These are phyloP conservation scores for Trachymyrmex septentrionalis DNA, from an alignment of 1,140 invertebrate genomes.

Conservation along the genomic window DNA sequence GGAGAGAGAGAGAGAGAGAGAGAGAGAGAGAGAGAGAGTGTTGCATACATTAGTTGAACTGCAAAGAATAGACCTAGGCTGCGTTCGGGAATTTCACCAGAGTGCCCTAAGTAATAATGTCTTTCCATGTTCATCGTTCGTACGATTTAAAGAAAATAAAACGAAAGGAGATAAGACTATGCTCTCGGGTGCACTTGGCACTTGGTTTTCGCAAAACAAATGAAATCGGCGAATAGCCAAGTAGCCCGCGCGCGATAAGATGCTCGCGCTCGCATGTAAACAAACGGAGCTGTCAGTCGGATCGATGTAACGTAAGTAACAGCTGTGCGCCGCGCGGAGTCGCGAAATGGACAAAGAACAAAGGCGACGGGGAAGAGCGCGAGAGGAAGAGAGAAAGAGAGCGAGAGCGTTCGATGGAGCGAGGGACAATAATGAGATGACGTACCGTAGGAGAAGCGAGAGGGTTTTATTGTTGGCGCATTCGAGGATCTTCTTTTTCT, in stretches of 20 bases:
- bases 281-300: conserved; percentile 71
- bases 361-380: too few species aligned
- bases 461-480: conserved; percentile 88
- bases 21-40: too few species aligned
- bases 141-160: too few species aligned
- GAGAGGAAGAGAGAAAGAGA: not conserved
- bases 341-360: conserved; percentile 50
- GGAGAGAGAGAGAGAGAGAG: too few species aligned
- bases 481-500: conserved; percentile 97
- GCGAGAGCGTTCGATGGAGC: not conserved
- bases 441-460: conserved; percentile 84
- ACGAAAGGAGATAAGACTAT: too few species aligned
- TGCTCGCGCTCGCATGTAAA: conserved; percentile 47
- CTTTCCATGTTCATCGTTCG: too few species aligned
- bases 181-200: too few species aligned
- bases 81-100: too few species aligned
- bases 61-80: too few species aligned
- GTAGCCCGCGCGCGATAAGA: not conserved
- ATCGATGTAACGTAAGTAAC: conserved; percentile 83
- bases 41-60: too few species aligned
- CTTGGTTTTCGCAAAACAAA: not conserved
- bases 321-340: conserved; percentile 75
- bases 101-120: too few species aligned
- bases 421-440: not conserved
- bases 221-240: not conserved